Conservation (phyloP, 2,113 vertebrate genomes). For the Amblyopsis rosae region DNA sequence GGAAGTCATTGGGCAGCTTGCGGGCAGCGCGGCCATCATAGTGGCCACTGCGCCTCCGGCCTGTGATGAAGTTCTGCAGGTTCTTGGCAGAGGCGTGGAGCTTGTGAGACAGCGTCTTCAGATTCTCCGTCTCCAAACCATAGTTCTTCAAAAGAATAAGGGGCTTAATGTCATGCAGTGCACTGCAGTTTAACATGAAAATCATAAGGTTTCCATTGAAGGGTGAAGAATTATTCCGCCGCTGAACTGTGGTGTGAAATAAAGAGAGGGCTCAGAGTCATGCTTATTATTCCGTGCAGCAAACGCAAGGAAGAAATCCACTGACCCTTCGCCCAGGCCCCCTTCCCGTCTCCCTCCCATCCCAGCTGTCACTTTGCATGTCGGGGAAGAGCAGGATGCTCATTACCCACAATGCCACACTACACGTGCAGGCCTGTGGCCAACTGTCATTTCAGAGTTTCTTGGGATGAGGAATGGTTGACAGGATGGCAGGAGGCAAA, state of each 20-base stretch:
- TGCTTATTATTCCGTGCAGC: conserved; percentile 5
- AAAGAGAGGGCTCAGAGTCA: not conserved
- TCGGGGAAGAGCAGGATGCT: conserved; percentile 29
- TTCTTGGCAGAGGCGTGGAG: conserved; percentile 90
- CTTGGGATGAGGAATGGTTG: conserved; percentile 51
- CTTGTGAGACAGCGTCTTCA: conserved; percentile 94
- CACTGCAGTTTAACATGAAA: not conserved
- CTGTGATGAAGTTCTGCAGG: conserved; percentile 92
- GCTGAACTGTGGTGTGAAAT: not conserved
- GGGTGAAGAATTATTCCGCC: not conserved
- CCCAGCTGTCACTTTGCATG: conserved; percentile 59
- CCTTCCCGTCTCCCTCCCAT: conserved; percentile 3
- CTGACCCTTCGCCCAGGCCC: conserved; percentile 14
- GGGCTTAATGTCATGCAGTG: not conserved
- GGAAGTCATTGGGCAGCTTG: conserved; percentile 93
- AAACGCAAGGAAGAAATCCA: conserved; percentile 34
- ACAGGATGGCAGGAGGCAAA: conserved; percentile 65
- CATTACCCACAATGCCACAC: conserved; percentile 34
- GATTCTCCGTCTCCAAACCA: conserved; percentile 94
- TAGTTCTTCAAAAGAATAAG: conserved; percentile 84
- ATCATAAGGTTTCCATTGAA: not conserved
- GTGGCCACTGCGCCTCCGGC: conserved; percentile 82
- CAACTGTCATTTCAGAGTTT: conserved; percentile 47
- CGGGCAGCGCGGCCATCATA: conserved; percentile 87
- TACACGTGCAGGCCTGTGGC: conserved; percentile 48